Base-by-base conservation (phyloP, 2,888 invertebrate species). In the Calameuta idolon region DNA sequence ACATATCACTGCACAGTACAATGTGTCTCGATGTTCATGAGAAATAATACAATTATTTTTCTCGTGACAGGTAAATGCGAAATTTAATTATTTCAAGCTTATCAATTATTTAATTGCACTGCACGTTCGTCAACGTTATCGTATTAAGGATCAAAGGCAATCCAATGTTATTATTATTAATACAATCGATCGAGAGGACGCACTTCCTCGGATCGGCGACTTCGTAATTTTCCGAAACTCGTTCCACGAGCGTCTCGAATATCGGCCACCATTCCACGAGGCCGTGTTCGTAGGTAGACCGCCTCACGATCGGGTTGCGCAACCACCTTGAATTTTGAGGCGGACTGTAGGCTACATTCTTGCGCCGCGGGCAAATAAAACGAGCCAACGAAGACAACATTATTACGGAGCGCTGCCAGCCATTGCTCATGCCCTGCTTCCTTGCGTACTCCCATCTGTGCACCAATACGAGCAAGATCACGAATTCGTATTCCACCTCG, bases 261-360 rank as follows among this genome's bases (percentile, higher is more conserved):
- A 55, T 55, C 55, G 55, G 55, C 55, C 55, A 55, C 55, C 55
- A 55, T 55, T 55, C 55, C 55, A 55, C 55, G 55, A 55, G 55
- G 55, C 55, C 55, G 23, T 55, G 75, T 80, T 80, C 79, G 37
- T 34, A 75, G 40, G 55, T 9, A 75, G n/a, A 69, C 37, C 12
- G 74, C 34, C 74, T 37, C 74, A 81, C 83, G 87, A 87, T 87
- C 85, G 82, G 79, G 87, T 90, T 90, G 89, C 88, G 89, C 90
- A 90, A 90, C 87, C 80, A 84, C 83, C 87, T 87, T 83, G 87
- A 90, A 89, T 91, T 91, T 91, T 91, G 91, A 87, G 83, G 82
- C 84, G 89, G 90, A 91, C 91, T 91, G 91, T 91, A 91, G 90
- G 89, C 91, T 87, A 89, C 91, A 91, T 91, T 91, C 91, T 90